Base-by-base conservation (phyloP, 2,113 vertebrate genomes). In the Haemorhous mexicanus region DNA sequence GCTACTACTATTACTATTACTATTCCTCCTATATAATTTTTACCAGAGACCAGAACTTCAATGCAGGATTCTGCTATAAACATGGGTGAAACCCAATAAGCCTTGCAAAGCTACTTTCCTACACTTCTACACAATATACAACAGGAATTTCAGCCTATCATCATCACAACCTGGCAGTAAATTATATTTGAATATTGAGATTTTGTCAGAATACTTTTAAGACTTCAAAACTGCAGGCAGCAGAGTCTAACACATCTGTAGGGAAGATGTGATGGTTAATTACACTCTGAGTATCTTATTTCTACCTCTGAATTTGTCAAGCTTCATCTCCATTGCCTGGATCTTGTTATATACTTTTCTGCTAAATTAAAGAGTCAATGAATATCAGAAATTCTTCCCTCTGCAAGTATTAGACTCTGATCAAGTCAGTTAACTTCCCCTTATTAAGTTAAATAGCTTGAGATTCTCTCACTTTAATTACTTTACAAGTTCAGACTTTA, bases 331-430 rank as follows among this genome's bases (percentile, higher is more conserved):
- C n/a, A 30, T 64, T 64, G 46, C 46, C 62, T 95, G 53, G 46
- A 84, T 84, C 53, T 91, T 89, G 69, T 89, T 94, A 84, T 61
- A 66, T 84, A 37, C 77, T 94, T 95, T 97, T 92, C 69, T 91
- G 66, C 81, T 95, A 95, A 90, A 95, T 96, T 95, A 92, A 90
- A 77, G 80, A 92, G 87, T 91, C 91, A 91, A 86, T 77, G 76
- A 86, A 77, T 94, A 92, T 95, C n/a, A 94, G 70, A 91, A 87
- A 61, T 72, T 87, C 66, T 95, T 89, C 46, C 66, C 70, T 89
- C 41, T 89, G 56, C 74, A 87, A 72, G 56, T 76, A 87, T 81
- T 89, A 96, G 63, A 70, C 78, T 74, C 56, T 91, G 89, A 95
- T 94, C 79, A 94, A 95, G 78, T 82, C 52, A 24, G 87, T 91